phyloP scores from a whole-genome alignment of 2,797 vertebrate genomes.

The Cossypha polioptera region DNA sequence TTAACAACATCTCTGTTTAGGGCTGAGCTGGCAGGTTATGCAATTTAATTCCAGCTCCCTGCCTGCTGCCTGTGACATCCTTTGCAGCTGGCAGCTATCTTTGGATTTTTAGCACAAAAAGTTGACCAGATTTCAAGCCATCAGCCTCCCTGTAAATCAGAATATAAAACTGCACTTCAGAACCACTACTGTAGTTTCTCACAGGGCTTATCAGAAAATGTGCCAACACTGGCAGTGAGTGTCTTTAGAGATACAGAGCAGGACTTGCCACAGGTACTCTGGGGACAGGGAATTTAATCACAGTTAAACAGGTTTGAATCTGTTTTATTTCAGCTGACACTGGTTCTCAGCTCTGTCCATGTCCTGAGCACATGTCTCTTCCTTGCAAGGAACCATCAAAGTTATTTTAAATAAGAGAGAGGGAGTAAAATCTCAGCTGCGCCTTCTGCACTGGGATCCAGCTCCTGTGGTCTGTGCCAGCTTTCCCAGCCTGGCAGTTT shows the following conservation, averaged over 20 bases:
- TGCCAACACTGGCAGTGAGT: neutral
- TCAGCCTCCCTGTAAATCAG: neutral
- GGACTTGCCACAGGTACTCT: neutral
- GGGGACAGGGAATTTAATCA: neutral
- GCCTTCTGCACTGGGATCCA: neutral
- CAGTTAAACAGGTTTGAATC: neutral
- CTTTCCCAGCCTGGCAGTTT: neutral
- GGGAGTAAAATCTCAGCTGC: neutral
- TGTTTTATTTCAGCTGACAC: neutral
- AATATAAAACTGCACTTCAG: neutral
- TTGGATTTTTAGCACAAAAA: neutral
- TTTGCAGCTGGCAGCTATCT: neutral
- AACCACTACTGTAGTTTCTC: neutral
- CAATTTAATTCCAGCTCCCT: neutral
- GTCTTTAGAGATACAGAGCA: neutral
- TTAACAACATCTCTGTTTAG: neutral
- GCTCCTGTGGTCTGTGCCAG: neutral
- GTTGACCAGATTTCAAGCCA: neutral
- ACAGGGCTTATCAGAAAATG: neutral
- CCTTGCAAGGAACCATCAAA: neutral
- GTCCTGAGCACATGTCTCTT: neutral
- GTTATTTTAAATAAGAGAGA: neutral
- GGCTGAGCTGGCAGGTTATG: neutral
- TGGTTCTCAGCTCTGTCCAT: neutral
- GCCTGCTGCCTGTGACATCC: neutral